phyloP scores from a whole-genome alignment of 2,113 vertebrate genomes.

The Hassar affinis region DNA sequence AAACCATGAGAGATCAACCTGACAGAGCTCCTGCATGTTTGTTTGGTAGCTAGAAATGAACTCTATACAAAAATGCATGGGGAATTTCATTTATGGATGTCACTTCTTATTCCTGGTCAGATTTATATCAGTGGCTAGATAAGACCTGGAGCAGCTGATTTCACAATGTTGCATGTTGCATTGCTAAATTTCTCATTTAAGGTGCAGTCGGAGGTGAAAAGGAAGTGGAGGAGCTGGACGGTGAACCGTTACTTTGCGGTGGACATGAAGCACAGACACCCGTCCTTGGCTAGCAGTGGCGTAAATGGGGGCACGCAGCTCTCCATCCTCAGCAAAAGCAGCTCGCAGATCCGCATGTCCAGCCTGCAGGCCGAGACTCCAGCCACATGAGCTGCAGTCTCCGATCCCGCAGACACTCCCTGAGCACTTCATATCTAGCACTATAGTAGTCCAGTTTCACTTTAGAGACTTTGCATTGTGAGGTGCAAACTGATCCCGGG shows the following conservation, averaged over 20 bases:
- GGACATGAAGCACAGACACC: constrained; percentile 98
- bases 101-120: background rate
- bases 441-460: constrained; percentile 33
- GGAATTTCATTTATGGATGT: background rate
- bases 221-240: constrained; percentile 99
- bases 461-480: constrained; percentile 7
- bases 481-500: background rate
- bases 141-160: background rate
- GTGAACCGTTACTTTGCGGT: constrained; percentile 98
- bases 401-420: background rate
- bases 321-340: constrained; percentile 99
- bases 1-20: background rate
- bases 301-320: constrained; percentile 97
- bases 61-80: background rate
- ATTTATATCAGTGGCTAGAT: background rate
- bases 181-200: constrained; percentile 85
- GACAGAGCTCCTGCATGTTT: background rate
- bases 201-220: constrained; percentile 99
- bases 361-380: constrained; percentile 88
- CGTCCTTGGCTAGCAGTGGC: constrained; percentile 96
- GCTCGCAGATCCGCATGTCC: constrained; percentile 98
- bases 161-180: constrained; percentile 65
- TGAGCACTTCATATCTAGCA: constrained; percentile 27
- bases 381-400: constrained; percentile 78
- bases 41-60: background rate